Evolutionary conservation across 2,113 vertebrate genomes (phyloP).

Genomic region (Nothoprocta pentlandii): DNA sequence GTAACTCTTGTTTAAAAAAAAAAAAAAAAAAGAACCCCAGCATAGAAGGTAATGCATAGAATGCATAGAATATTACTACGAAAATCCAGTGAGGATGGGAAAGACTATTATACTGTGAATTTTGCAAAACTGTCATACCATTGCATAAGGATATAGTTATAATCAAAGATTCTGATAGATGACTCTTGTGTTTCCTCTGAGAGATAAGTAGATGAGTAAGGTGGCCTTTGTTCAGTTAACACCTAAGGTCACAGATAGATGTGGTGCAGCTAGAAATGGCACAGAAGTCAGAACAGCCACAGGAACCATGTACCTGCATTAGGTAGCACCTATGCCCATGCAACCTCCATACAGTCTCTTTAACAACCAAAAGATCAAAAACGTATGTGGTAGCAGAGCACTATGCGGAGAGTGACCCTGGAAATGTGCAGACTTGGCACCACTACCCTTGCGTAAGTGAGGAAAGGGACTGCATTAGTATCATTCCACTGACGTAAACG

Average conservation of each 20-base stretch:
- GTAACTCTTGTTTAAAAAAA: not conserved
- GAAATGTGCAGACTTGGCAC: not conserved
- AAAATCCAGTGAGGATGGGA: not conserved
- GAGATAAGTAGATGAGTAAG: not conserved
- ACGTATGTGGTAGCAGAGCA: not conserved
- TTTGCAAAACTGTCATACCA: not conserved
- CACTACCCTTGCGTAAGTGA: not conserved
- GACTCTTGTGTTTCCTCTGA: not conserved
- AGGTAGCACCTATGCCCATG: no score
- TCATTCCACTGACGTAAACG: not conserved
- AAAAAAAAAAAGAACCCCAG: not conserved
- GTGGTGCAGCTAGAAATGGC: not conserved
- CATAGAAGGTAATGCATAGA: not conserved
- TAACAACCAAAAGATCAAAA: not conserved
- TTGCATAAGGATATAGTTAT: not conserved
- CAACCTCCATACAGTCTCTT: not conserved
- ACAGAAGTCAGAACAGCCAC: not conserved
- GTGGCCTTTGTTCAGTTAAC: rapidly evolving
- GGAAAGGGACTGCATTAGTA: not conserved
- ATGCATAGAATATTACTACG: not conserved
- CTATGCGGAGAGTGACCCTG: not conserved
- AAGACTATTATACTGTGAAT: not conserved
- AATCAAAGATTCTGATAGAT: not conserved
- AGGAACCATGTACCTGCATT: rapidly evolving
- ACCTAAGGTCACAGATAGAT: not conserved